These are phyloP conservation scores for Teleogryllus occipitalis DNA, from an alignment of 1,140 invertebrate species.

Conservation along the genomic window DNA sequence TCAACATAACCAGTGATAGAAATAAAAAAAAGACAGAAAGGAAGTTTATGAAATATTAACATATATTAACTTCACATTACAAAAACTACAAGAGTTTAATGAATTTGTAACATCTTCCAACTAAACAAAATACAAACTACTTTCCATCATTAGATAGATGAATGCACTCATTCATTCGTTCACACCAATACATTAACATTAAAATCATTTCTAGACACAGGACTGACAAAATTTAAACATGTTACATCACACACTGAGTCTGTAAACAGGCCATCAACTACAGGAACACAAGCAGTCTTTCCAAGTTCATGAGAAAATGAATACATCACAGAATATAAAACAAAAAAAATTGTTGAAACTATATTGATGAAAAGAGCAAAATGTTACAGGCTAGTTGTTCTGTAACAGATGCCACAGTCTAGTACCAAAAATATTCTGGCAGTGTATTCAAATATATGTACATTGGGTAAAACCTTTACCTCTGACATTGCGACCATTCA, in stretches of 20 bases:
- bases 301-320: not conserved
- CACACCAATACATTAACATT: not conserved
- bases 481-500: not conserved
- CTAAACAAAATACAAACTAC: not conserved
- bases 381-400: not conserved
- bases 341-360: not conserved
- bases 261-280: no score
- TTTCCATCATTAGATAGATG: not conserved
- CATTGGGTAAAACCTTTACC: not conserved
- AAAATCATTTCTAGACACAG: not conserved
- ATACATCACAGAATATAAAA: not conserved
- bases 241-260: not conserved
- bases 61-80: not conserved
- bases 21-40: not conserved
- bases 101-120: not conserved
- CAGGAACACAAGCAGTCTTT: not conserved
- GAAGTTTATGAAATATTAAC: not conserved
- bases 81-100: slow-evolving; percentile 1
- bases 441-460: not conserved
- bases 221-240: not conserved
- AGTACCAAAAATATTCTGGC: not conserved
- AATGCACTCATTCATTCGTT: not conserved
- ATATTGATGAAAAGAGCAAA: not conserved
- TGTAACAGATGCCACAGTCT: not conserved
- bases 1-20: not conserved